Percentiles rank a stretch among this genome's conserved stretches.
Evolutionary conservation across 2,888 invertebrate species (phyloP).

Genomic region (Scaptomyza flava): DNA sequence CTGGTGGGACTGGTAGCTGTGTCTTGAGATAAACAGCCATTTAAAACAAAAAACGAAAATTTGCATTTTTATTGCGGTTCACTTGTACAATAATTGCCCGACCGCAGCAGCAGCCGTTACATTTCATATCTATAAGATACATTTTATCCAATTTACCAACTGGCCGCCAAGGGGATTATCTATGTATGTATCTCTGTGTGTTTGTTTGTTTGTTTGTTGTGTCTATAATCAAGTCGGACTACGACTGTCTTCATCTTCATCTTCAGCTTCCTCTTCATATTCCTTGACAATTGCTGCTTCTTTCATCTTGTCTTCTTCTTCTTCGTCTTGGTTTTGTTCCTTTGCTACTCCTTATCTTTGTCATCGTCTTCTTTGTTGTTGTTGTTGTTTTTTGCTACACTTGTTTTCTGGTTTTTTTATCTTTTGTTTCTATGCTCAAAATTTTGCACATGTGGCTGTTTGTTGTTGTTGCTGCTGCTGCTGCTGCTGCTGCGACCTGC

Average conservation of each 20-base stretch:
- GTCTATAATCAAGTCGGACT: conserved; percentile 8
- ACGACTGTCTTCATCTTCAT: conserved; percentile 4
- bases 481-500: conserved; percentile 47
- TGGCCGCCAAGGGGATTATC: conserved; percentile 51
- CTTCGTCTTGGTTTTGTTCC: conserved; percentile 35
- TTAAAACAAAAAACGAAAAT: conserved; percentile 55
- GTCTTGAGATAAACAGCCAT: conserved; percentile 50
- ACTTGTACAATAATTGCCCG: conserved; percentile 72
- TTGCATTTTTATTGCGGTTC: conserved; percentile 74
- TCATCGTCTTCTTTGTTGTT: conserved; percentile 34
- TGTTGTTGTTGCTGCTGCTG: conserved; percentile 38
- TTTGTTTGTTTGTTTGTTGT: background rate
- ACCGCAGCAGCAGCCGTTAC: conserved; percentile 44
- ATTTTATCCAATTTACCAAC: conserved; percentile 57
- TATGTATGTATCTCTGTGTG: background rate
- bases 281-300: background rate
- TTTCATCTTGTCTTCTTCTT: conserved; percentile 2
- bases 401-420: conserved; percentile 65
- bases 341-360: conserved; percentile 37
- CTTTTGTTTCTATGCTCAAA: conserved; percentile 76
- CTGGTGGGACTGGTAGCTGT: background rate
- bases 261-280: conserved; percentile 11
- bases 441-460: conserved; percentile 74
- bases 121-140: conserved; percentile 59
- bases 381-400: conserved; percentile 53